Conservation (phyloP, 1,140 invertebrate species). For the Ooceraea biroi region DNA sequence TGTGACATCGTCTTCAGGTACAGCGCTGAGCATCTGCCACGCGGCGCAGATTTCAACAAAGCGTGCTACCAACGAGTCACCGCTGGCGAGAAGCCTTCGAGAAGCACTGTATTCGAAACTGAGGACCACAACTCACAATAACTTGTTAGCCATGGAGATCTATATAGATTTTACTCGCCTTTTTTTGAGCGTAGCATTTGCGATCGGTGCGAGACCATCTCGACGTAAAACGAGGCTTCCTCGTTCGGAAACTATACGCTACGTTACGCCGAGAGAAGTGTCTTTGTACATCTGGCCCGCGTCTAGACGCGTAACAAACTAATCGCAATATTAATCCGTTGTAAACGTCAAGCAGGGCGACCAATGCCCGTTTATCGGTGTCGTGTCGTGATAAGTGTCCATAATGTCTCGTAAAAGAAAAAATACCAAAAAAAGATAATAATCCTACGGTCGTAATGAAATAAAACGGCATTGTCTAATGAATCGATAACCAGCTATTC, state of each 20-base stretch:
- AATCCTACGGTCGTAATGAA: slow-evolving; percentile 42
- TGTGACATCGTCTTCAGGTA: background rate
- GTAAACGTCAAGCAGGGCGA: slow-evolving; percentile 50
- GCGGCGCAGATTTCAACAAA: background rate
- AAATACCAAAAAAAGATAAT: background rate
- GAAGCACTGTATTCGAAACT: slow-evolving; percentile 72
- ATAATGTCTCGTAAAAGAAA: slow-evolving; percentile 55
- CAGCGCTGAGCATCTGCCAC: background rate
- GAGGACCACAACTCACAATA: slow-evolving; percentile 83
- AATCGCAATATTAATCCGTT: slow-evolving; percentile 42
- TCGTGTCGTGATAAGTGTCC: slow-evolving; percentile 76
- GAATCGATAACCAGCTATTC: slow-evolving; percentile 43
- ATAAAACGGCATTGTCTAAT: slow-evolving; percentile 52
- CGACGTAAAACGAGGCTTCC: background rate
- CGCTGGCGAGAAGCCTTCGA: slow-evolving; percentile 17
- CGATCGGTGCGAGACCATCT: background rate
- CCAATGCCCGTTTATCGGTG: slow-evolving; percentile 65
- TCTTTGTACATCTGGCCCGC: background rate
- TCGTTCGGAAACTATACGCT: no score
- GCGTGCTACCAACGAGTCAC: background rate
- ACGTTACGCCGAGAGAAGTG: background rate
- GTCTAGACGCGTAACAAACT: slow-evolving; percentile 19
- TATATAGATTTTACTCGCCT: slow-evolving; percentile 42
- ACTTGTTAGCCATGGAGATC: slow-evolving; percentile 48
- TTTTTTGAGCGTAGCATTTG: slow-evolving; percentile 15